phyloP scores from a whole-genome alignment of 2,113 vertebrate species.

The Microtus oregoni region DNA sequence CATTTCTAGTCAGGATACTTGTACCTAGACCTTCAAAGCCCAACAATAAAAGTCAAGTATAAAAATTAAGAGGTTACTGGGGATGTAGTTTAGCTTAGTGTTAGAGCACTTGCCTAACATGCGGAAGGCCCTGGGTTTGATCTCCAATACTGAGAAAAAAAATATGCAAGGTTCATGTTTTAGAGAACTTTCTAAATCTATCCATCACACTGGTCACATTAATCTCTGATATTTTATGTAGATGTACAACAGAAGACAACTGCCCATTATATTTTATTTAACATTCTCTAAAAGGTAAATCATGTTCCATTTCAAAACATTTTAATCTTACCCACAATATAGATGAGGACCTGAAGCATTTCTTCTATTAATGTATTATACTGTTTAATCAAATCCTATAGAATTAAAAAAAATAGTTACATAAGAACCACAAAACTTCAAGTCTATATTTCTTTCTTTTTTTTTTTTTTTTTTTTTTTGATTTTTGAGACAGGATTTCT shows the following conservation, averaged over 20 bases:
- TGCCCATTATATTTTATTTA: slow-evolving; percentile 35
- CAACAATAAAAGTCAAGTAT: neutral
- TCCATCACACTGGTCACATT: neutral
- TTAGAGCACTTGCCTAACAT: neutral
- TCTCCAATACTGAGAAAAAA: neutral
- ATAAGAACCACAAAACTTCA: slow-evolving; percentile 25
- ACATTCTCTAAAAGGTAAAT: slow-evolving; percentile 60
- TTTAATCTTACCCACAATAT: slow-evolving; percentile 90
- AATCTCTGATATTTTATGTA: neutral
- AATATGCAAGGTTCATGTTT: neutral
- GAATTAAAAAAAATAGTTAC: slow-evolving; percentile 61
- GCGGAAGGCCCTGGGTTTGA: neutral
- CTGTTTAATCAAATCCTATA: slow-evolving; percentile 94
- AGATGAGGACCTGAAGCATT: slow-evolving; percentile 96
- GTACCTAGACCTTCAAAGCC: neutral
- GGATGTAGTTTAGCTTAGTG: neutral
- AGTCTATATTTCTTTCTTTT: slow-evolving; percentile 26
- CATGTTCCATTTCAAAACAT: slow-evolving; percentile 37
- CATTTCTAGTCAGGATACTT: neutral
- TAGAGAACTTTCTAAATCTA: slow-evolving; percentile 46
- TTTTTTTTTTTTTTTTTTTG: no score
- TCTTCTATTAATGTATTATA: slow-evolving; percentile 95
- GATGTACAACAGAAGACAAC: slow-evolving; percentile 31
- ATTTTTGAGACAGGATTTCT: no score
- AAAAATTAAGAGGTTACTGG: neutral